A percentile compares a stretch with the other conserved stretches of the same genome.
phyloP scores from a whole-genome alignment of 2,113 vertebrate genomes.

The Haemorhous mexicanus region DNA sequence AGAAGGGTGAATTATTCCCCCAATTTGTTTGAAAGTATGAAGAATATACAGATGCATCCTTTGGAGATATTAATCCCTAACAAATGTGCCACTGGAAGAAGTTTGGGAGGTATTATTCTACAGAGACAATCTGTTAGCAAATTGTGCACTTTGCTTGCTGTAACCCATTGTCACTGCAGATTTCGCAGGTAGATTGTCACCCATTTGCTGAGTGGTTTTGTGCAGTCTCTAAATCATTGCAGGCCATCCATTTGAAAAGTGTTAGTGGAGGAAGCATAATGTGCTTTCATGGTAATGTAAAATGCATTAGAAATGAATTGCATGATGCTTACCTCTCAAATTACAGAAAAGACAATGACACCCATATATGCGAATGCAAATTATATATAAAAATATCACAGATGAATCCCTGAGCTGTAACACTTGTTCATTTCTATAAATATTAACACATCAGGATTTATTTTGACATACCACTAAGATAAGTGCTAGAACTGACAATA shows the following conservation, averaged over 20 bases:
- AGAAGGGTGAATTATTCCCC: background rate
- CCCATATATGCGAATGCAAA: constrained; percentile 62
- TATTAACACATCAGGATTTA: constrained; percentile 77
- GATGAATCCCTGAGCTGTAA: constrained; percentile 66
- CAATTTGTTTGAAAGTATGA: background rate
- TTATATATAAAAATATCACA: constrained; percentile 63
- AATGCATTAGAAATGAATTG: constrained; percentile 70
- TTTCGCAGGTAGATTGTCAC: constrained; percentile 2
- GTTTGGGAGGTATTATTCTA: background rate
- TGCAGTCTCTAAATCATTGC: constrained; percentile 49
- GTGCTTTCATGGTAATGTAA: constrained; percentile 67
- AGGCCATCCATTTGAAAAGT: constrained; percentile 24
- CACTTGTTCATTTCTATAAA: constrained; percentile 80
- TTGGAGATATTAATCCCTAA: background rate
- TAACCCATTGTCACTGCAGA: background rate
- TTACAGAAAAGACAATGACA: constrained; percentile 70
- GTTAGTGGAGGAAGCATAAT: constrained; percentile 48
- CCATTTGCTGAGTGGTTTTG: constrained; percentile 5
- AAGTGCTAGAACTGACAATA: constrained; percentile 80
- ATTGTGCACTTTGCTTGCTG: background rate
- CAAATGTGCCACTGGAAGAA: background rate
- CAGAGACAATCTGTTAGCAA: background rate
- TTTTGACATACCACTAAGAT: constrained; percentile 76
- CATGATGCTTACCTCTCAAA: constrained; percentile 63
- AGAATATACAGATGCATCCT: background rate